These are phyloP conservation scores for Ophion costatus DNA, from an alignment of 2,888 invertebrate species.

Conservation along the genomic window DNA sequence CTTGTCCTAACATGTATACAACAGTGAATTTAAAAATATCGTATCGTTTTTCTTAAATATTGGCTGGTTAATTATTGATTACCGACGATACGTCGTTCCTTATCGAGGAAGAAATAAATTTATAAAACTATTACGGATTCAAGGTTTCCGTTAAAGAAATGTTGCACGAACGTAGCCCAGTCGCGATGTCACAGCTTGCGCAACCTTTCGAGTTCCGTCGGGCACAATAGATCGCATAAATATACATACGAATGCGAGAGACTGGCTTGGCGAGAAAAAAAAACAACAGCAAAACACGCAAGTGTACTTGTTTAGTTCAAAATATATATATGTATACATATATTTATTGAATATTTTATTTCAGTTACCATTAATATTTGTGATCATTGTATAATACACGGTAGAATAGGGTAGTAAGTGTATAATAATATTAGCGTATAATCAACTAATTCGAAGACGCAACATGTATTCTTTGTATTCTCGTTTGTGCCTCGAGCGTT, in stretches of 20 bases:
- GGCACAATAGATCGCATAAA: background rate
- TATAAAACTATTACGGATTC: too few relatives aligned
- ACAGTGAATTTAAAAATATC: too few relatives aligned
- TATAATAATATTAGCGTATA: constrained; percentile 62
- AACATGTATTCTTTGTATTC: constrained; percentile 23
- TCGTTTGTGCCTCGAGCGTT: constrained; percentile 61
- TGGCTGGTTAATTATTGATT: too few relatives aligned
- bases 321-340: constrained; percentile 59
- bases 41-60: too few relatives aligned
- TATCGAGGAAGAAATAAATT: too few relatives aligned
- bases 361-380: constrained; percentile 69
- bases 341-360: constrained; percentile 69
- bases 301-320: constrained; percentile 68
- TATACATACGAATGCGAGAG: background rate
- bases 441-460: constrained; percentile 61
- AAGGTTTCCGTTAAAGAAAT: too few relatives aligned
- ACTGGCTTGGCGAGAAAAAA: background rate
- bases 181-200: too few relatives aligned
- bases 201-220: too few relatives aligned
- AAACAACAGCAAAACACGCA: background rate
- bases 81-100: too few relatives aligned
- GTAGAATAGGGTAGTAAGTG: constrained; percentile 59
- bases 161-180: too few relatives aligned
- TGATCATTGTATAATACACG: constrained; percentile 67
- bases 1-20: too few relatives aligned